Evolutionary conservation across 2,888 invertebrate species (phyloP), one percentile per base, ranked within the genome.

Genomic region (Acrobeloides nanus): DNA sequence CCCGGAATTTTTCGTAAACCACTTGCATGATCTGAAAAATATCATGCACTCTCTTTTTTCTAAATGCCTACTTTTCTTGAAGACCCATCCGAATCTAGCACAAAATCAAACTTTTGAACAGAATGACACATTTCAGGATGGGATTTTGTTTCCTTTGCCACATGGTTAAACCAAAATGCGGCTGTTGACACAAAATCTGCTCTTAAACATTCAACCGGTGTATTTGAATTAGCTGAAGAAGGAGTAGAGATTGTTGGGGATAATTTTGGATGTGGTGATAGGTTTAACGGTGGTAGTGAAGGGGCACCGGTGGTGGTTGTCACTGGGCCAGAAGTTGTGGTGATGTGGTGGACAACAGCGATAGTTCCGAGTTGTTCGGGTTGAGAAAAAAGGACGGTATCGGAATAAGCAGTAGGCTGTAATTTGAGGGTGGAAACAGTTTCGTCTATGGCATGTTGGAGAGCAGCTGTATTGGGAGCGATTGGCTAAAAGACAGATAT

Each of bases 151-250:
- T 38, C 38, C 18, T 44, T 8, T 7, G 39, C 46, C 2, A 46
- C 46, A 29, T 32, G 37, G 15, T 52, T 49, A 15, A 55, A 49
- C 55, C 55, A 55, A n/a, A 43, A 43, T n/a, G 48, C 54, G 17
- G 55, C 49, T 3, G 54, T 38, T 21, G 38, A 34, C 2, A 44
- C 55, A 46, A 55, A 55, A 24, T 55, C 56, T 5, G 20, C 31
- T 18, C 46, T 38, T n/a, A 55, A 38, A 26, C 34, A 57, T 20
- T 55, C 55, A 20, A 24, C 31, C 8, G 18, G 21, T 2, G 38
- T 34, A 18, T 41, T 41, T n/a, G 45, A 29, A 12, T 39, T 24
- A 21, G 21, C 10, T n/a, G 39, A 39, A n/a, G 39, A 23, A 8
- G 24, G 46, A 7, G 46, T 41, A 26, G 39, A 29, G 29, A 17